Evolutionary conservation across 2,888 invertebrate genomes (phyloP), one percentile per base, ranked within the genome.

Genomic region (Eucera pruinosa): DNA sequence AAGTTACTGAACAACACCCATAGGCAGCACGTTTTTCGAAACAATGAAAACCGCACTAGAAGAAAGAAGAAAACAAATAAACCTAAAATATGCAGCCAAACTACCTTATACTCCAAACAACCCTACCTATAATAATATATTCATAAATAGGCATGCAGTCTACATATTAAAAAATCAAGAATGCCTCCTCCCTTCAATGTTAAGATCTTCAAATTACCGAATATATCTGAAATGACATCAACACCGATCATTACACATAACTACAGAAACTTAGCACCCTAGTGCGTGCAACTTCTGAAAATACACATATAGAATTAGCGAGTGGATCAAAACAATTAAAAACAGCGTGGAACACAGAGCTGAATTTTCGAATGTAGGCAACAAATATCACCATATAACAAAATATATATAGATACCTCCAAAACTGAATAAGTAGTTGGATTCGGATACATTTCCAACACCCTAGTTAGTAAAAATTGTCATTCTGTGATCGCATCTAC

Each of bases 341-440:
- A 43, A 43, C 6, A 43, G 7, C 18, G 2, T 43, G 18, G 43
- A 18, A 54, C 54, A 54, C 25, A 33, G 2, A 36, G 9, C 18
- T 1, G 4, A 36, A 2, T 54, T 33, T 20, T 2, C 18, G 7
- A 2, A 33, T 13, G 9, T 52, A 18, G 0, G 18, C 18, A 33
- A 52, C 7, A 33, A 52, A 33, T 52, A 52, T 11, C 1, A 9
- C 15, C 2, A 30, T 27, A 27, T 13, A n/a, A 45, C 6, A 43
- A 41, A 9, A 45, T 43, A 27, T 43, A 58, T 13, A 58, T 27
- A 2, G 58, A 58, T n/a, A 30, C 27, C 7, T 45, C 58, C 2
- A 60, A 60, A 30, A 60, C 45, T 2, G 45, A 60, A 1, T 13
- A 60, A 6, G 30, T 30, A 47, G 20, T 30, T 4, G 60, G 45